Evolutionary conservation across 2,888 invertebrate species (phyloP).

Genomic region (Heliconius charithonia): DNA sequence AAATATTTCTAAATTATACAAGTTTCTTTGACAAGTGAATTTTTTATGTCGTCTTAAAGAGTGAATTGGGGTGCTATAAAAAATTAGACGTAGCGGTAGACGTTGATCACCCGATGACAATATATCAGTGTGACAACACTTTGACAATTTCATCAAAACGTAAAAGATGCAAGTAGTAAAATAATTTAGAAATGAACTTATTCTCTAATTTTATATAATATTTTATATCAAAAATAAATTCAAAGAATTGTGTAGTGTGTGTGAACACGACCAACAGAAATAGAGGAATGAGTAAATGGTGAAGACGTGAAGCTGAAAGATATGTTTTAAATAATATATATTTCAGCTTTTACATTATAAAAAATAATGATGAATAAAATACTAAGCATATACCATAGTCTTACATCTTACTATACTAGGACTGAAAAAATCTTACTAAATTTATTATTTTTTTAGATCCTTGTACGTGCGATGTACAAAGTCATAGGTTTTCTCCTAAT

Average conservation of each 20-base stretch:
- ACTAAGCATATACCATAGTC: background rate
- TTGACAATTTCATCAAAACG: conserved; percentile 3
- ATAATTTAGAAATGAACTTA: background rate
- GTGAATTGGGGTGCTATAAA: conserved; percentile 4
- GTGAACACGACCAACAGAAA: background rate
- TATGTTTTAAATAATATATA: background rate
- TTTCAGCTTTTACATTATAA: background rate
- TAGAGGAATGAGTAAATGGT: background rate
- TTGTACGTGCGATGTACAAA: background rate
- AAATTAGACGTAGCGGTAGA: background rate
- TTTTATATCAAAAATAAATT: background rate
- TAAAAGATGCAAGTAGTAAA: background rate
- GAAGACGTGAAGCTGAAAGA: background rate
- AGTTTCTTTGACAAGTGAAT: background rate
- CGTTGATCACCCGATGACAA: background rate
- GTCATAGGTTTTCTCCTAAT: background rate
- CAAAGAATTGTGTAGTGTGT: background rate
- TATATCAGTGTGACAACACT: background rate
- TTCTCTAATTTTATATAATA: background rate
- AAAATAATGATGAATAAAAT: background rate
- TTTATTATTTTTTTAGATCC: background rate
- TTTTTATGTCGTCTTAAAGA: background rate
- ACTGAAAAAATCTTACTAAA: no score
- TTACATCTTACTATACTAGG: no score
- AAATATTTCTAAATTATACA: background rate